Conservation (phyloP, 2,113 vertebrate species). For the Mola mola region DNA sequence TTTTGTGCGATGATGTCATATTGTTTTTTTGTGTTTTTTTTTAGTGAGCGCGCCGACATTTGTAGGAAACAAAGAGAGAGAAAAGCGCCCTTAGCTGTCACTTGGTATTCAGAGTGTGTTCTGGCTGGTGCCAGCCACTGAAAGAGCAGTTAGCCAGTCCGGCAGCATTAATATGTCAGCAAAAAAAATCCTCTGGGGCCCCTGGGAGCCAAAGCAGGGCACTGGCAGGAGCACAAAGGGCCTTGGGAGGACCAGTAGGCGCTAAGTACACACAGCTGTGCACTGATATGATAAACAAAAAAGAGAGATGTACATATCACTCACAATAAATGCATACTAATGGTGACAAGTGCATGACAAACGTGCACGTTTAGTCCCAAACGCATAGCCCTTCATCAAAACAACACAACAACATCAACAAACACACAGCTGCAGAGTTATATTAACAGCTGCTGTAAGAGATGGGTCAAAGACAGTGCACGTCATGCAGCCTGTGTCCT, state of each 20-base stretch:
- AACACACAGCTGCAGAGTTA: slow-evolving; percentile 56
- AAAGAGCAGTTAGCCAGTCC: slow-evolving; percentile 59
- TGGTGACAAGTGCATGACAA: slow-evolving; percentile 37
- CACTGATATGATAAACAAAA: slow-evolving; percentile 32
- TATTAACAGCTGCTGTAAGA: slow-evolving; percentile 62
- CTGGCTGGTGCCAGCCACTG: slow-evolving; percentile 44
- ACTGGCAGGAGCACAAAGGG: slow-evolving; percentile 49
- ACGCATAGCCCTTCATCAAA: slow-evolving; percentile 1
- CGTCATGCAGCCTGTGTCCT: slow-evolving; percentile 63
- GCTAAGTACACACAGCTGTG: slow-evolving; percentile 53
- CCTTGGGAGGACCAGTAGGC: slow-evolving; percentile 51
- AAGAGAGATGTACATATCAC: slow-evolving; percentile 18
- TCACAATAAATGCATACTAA: slow-evolving; percentile 27
- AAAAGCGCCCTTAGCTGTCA: slow-evolving; percentile 32
- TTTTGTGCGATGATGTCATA: slow-evolving; percentile 52
- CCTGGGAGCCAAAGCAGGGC: slow-evolving; percentile 52
- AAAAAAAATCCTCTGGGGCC: slow-evolving; percentile 48
- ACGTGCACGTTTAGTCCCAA: slow-evolving; percentile 25
- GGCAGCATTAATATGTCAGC: slow-evolving; percentile 67
- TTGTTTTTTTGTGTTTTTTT: slow-evolving; percentile 42
- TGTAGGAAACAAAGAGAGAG: slow-evolving; percentile 40
- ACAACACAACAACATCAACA: slow-evolving; percentile 35
- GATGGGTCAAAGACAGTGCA: slow-evolving; percentile 67
- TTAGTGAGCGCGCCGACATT: too few species aligned
- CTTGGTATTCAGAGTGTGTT: slow-evolving; percentile 59